phyloP scores from a whole-genome alignment of 2,113 vertebrate species.

The Platysternon megacephalum region DNA sequence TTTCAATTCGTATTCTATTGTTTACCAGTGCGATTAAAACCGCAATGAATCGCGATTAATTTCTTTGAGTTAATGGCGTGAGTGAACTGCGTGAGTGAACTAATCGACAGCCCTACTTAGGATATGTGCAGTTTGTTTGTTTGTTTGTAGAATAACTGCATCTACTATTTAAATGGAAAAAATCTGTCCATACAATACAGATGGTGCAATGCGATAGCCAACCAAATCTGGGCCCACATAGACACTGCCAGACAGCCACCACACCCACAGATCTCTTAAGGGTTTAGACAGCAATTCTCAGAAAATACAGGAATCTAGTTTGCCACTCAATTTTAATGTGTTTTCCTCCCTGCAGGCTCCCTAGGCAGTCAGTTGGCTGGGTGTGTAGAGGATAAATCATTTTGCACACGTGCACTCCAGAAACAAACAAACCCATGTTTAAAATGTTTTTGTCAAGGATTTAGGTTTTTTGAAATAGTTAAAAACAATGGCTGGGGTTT shows the following conservation, averaged over 20 bases:
- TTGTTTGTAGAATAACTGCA: not conserved
- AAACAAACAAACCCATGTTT: not conserved
- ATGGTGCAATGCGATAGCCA: slow-evolving; percentile 9
- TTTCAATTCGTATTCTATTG: too few species aligned
- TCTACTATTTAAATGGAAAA: not conserved
- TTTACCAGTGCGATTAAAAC: too few species aligned
- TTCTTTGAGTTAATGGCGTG: too few species aligned
- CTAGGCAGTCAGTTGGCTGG: slow-evolving; percentile 39
- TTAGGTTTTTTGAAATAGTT: not conserved
- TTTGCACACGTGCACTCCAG: not conserved
- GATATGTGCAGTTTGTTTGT: not conserved
- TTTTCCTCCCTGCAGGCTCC: slow-evolving; percentile 6
- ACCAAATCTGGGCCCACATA: not conserved
- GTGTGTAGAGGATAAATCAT: slow-evolving; percentile 20
- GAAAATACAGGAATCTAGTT: not conserved
- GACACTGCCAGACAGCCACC: not conserved
- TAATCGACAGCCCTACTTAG: not conserved
- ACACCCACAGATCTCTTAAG: slow-evolving; percentile 34
- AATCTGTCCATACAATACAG: not conserved
- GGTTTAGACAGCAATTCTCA: not conserved
- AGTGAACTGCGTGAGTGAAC: too few species aligned
- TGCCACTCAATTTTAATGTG: slow-evolving; percentile 6
- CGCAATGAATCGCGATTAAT: not conserved
- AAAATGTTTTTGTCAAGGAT: slow-evolving; percentile 20
- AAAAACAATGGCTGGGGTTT: accelerated